Percentiles rank a stretch among this genome's conserved stretches.
These are phyloP conservation scores for Acromyrmex charruanus DNA, from an alignment of 1,140 invertebrate species.

Conservation along the genomic window DNA sequence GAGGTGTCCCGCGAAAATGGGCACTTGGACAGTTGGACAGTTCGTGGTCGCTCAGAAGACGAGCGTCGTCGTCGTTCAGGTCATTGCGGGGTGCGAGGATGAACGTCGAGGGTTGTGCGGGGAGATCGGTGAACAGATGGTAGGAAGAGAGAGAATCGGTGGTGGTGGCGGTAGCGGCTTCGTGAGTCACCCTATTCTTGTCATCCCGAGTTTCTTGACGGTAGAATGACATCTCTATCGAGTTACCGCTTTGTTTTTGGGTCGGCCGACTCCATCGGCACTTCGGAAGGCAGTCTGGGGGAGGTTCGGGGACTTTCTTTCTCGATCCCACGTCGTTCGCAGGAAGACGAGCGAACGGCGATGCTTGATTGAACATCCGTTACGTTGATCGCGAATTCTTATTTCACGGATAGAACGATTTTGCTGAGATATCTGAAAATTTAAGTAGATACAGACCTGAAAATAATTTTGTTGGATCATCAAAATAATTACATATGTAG, in stretches of 20 bases:
- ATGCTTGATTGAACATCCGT: constrained; percentile 5
- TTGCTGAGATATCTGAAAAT: too few relatives aligned
- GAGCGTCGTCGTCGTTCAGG: constrained; percentile 37
- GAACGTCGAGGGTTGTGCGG: background rate
- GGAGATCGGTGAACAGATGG: background rate
- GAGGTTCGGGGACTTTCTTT: constrained; percentile 27
- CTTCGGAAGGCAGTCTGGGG: constrained; percentile 28
- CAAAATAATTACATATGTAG: too few relatives aligned
- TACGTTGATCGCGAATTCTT: constrained; percentile 41
- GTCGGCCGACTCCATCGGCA: constrained; percentile 67
- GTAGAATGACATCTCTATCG: constrained; percentile 76
- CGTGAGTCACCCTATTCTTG: constrained; percentile 65
- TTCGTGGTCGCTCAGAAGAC: constrained; percentile 66
- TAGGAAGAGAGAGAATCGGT: constrained; percentile 45
- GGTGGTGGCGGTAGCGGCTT: constrained; percentile 39
- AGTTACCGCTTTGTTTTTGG: constrained; percentile 79
- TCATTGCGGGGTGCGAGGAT: constrained; percentile 15
- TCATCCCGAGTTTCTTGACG: constrained; percentile 74
- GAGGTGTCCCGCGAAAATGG: constrained; percentile 72
- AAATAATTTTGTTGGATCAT: too few relatives aligned
- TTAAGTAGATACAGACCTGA: too few relatives aligned
- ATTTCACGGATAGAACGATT: background rate
- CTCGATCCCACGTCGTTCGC: constrained; percentile 18
- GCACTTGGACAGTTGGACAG: constrained; percentile 81
- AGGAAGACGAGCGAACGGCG: background rate